A percentile compares a stretch with the other conserved stretches of the same genome.
Evolutionary conservation across 2,888 invertebrate genomes (phyloP).

Genomic region (Agrypnus murinus): DNA sequence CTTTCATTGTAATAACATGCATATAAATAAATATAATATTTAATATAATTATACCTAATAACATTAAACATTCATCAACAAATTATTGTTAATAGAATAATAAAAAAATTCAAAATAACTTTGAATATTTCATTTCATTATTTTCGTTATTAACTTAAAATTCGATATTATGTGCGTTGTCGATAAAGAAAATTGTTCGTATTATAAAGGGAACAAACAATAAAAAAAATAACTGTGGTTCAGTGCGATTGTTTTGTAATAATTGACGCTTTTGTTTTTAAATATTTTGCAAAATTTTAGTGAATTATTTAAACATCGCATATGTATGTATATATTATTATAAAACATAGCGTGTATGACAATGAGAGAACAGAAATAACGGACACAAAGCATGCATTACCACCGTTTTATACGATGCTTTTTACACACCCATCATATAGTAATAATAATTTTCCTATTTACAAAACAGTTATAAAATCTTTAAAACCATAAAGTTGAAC

Average conservation of each 20-base stretch:
- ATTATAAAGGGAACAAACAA: conserved; percentile 6
- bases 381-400: conserved; percentile 40
- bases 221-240: conserved; percentile 11
- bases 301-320: conserved; percentile 11
- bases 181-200: conserved; percentile 28
- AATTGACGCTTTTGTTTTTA: conserved; percentile 33
- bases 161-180: conserved; percentile 31
- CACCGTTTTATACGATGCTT: neutral
- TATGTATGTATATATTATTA: too few relatives aligned
- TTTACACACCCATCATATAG: conserved; percentile 15
- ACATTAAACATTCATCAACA: conserved; percentile 36
- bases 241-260: conserved; percentile 34
- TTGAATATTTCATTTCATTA: neutral
- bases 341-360: conserved; percentile 2
- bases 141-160: conserved; percentile 31
- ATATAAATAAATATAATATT: conserved; percentile 14
- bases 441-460: conserved; percentile 26
- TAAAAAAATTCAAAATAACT: conserved; percentile 26
- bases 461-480: conserved; percentile 36
- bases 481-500: conserved; percentile 24
- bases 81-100: neutral
- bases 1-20: too few relatives aligned
- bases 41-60: conserved; percentile 19
- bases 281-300: conserved; percentile 22
- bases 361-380: conserved; percentile 19